phyloP scores from a whole-genome alignment of 2,113 vertebrate species.

The Phaethon lepturus region DNA sequence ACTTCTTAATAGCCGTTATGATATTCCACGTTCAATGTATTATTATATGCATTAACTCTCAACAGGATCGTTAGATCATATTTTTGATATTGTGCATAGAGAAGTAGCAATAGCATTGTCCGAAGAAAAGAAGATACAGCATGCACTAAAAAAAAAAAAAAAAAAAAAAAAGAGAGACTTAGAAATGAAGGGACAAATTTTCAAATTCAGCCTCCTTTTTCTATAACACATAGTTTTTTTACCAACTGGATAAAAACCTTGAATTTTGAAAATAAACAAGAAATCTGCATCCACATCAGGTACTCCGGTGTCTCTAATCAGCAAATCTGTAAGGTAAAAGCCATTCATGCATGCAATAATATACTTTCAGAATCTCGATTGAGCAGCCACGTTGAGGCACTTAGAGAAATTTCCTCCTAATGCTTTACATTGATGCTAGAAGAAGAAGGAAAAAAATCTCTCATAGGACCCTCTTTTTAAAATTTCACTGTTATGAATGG shows the following conservation, averaged over 20 bases:
- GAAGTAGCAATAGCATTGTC: background rate
- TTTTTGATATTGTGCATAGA: background rate
- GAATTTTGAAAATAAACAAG: background rate
- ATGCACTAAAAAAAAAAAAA: background rate
- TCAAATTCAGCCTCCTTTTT: background rate
- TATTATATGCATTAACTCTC: background rate
- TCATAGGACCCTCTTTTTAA: background rate
- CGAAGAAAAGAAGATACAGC: background rate
- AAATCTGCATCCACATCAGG: constrained; percentile 40
- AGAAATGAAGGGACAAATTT: background rate
- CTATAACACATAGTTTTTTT: background rate
- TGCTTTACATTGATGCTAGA: constrained; percentile 41
- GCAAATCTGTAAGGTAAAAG: constrained; percentile 52
- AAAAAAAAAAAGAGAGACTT: background rate
- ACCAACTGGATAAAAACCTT: background rate
- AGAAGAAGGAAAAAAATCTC: constrained; percentile 49
- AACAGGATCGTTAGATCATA: background rate
- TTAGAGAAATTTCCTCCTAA: constrained; percentile 60
- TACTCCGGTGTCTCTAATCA: constrained; percentile 11
- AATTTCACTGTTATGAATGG: background rate
- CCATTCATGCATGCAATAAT: constrained; percentile 58
- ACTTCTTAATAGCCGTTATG: background rate
- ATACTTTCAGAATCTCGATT: constrained; percentile 58
- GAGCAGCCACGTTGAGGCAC: constrained; percentile 58
- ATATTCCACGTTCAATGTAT: background rate